A percentile compares a stretch with the other conserved stretches of the same genome.
Evolutionary conservation across 2,888 invertebrate species (phyloP).

Genomic region (Dryococelus australis): DNA sequence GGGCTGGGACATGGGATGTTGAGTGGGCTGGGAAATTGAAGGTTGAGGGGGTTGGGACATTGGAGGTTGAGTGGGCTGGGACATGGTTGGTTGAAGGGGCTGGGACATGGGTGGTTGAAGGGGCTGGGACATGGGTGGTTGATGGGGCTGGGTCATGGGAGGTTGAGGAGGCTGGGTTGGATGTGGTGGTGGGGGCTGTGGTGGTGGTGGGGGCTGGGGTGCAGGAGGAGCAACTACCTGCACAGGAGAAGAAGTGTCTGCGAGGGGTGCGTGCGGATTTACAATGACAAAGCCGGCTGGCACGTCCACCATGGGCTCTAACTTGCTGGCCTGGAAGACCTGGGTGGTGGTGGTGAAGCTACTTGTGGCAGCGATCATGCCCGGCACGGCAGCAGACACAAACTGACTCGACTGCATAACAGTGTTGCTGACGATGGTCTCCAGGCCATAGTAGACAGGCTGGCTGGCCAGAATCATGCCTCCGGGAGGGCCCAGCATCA

Average conservation of each 20-base stretch:
- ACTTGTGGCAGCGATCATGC: conserved; percentile 78
- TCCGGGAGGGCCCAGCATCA: conserved; percentile 65
- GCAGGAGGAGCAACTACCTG: conserved; percentile 33
- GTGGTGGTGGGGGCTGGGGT: conserved; percentile 30
- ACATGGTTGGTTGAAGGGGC: neutral
- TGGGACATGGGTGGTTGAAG: neutral
- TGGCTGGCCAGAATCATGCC: conserved; percentile 63
- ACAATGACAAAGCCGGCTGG: conserved; percentile 55
- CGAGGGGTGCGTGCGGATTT: conserved; percentile 35
- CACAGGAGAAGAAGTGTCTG: conserved; percentile 31
- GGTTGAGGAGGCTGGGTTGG: conserved; percentile 17
- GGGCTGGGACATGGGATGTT: no score
- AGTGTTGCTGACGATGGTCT: conserved; percentile 87
- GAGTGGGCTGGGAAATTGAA: no score
- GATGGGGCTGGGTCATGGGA: neutral
- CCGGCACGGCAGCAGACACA: conserved; percentile 77
- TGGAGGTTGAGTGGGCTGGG: neutral
- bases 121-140: neutral
- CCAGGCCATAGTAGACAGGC: conserved; percentile 82
- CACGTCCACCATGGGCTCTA: conserved; percentile 78
- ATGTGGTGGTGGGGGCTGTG: conserved; percentile 28
- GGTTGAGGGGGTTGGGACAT: neutral
- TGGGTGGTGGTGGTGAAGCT: conserved; percentile 85
- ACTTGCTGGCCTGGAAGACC: conserved; percentile 84
- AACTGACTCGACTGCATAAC: conserved; percentile 91